Evolutionary conservation across 2,888 invertebrate species (phyloP), one percentile per base, ranked within the genome.

Genomic region (Parascotia fuliginaria): DNA sequence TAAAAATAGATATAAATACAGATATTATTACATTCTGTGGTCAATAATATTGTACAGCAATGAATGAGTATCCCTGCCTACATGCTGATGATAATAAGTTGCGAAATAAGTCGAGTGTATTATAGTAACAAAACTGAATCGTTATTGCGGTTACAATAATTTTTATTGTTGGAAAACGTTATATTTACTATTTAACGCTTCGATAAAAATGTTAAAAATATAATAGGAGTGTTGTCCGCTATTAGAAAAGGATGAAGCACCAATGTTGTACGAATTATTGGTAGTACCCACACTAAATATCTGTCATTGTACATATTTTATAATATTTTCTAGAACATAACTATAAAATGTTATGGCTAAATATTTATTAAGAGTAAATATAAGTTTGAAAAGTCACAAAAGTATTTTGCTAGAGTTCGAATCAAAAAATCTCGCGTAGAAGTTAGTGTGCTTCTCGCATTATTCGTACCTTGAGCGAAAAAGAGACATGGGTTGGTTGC

Each of bases 171-270:
- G 53, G 66, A 56, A 68, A 40, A 48, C 47, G 50, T 59, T 53
- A 53, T 36, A n/a, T n/a, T n/a, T n/a, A 48, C 69, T 72, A 77
- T 81, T 79, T 79, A 77, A 79, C 75, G 79, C 75, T 76, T 63
- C 73, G 79, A 63, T 79, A 76, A 73, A 60, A 75, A 78, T 71
- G 75, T 74, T 74, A 71, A 75, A 77, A 57, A 73, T 62, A 73
- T 77, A 77, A 79, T 77, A 69, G 71, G 45, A 42, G 46, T 42
- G 31, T 36, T 48, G 49, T 64, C 60, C 65, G 69, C 62, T 57
- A 70, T 75, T 76, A 75, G 63, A 60, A 51, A 41, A 70, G 76
- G 73, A 77, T 76, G 75, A 65, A 62, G 73, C 65, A 71, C 64
- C 69, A 65, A 65, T 67, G 69, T 55, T 57, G 65, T 73, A 66